phyloP scores from a whole-genome alignment of 2,113 vertebrate species.

The Amazona guildingii region DNA sequence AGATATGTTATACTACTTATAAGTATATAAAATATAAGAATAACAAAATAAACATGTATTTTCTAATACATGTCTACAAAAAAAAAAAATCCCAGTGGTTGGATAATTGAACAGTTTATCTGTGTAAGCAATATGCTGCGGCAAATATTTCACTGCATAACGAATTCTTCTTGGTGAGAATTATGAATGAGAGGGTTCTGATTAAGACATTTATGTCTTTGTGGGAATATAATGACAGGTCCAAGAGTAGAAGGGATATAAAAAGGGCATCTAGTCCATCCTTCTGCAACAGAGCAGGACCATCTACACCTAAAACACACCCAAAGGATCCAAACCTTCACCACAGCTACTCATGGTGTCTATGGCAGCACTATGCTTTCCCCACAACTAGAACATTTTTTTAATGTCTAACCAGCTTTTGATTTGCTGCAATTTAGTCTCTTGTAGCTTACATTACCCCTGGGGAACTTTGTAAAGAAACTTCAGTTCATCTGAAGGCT shows the following conservation, averaged over 20 bases:
- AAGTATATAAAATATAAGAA: background rate
- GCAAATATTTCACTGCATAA: background rate
- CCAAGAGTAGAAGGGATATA: background rate
- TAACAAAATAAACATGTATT: background rate
- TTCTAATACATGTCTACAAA: background rate
- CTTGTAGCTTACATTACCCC: background rate
- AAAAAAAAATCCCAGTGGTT: background rate
- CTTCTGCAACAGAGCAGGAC: background rate
- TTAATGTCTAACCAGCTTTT: background rate
- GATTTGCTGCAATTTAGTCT: background rate
- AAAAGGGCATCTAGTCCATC: background rate
- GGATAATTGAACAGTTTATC: background rate
- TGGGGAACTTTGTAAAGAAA: background rate
- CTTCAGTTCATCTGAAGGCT: background rate
- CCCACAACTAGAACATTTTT: rapidly evolving
- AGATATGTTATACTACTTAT: background rate
- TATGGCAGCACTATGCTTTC: background rate
- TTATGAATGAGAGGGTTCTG: background rate
- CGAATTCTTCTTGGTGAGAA: background rate
- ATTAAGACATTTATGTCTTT: background rate
- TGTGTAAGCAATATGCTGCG: background rate
- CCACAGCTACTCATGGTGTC: background rate
- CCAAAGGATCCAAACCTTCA: background rate
- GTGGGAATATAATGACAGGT: background rate
- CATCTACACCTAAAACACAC: background rate